Conservation (phyloP, 2,888 invertebrate genomes). For the Nephrocerus scutellatus region DNA sequence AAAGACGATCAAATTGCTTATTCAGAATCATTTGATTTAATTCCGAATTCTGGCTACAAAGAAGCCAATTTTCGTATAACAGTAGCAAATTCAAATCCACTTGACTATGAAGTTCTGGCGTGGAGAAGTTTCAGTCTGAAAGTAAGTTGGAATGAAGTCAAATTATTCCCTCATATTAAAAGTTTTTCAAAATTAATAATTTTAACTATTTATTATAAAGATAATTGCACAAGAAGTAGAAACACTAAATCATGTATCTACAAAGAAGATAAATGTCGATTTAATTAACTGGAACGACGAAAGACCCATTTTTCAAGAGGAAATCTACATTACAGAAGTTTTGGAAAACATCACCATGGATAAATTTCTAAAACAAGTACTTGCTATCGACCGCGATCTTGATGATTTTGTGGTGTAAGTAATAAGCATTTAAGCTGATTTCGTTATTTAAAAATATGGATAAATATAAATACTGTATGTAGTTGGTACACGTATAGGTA, state of each 20-base stretch:
- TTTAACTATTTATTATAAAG: constrained; percentile 27
- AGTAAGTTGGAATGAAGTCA: constrained; percentile 29
- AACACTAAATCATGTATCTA: constrained; percentile 31
- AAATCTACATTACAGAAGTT: constrained; percentile 44
- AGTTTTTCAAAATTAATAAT: neutral
- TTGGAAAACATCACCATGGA: constrained; percentile 54
- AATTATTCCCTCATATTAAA: constrained; percentile 3
- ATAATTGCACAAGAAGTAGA: constrained; percentile 39
- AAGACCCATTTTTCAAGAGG: constrained; percentile 54
- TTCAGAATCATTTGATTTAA: constrained; percentile 53
- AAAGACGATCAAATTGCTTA: constrained; percentile 29
- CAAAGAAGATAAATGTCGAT: constrained; percentile 49
- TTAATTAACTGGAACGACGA: constrained; percentile 67
- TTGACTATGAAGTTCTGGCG: constrained; percentile 54
- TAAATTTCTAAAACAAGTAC: constrained; percentile 50
- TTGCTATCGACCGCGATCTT: constrained; percentile 58
- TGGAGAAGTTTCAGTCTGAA: constrained; percentile 50
- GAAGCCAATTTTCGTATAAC: constrained; percentile 53
- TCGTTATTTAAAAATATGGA: neutral
- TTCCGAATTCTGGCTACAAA: constrained; percentile 57
- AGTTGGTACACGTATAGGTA: no score
- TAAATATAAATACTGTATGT: no score
- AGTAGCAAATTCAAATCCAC: constrained; percentile 50
- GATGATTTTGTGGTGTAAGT: constrained; percentile 54
- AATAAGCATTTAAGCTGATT: neutral